These are phyloP conservation scores for Drosophila ercepeae DNA, from an alignment of 1,140 invertebrate genomes.

Conservation along the genomic window DNA sequence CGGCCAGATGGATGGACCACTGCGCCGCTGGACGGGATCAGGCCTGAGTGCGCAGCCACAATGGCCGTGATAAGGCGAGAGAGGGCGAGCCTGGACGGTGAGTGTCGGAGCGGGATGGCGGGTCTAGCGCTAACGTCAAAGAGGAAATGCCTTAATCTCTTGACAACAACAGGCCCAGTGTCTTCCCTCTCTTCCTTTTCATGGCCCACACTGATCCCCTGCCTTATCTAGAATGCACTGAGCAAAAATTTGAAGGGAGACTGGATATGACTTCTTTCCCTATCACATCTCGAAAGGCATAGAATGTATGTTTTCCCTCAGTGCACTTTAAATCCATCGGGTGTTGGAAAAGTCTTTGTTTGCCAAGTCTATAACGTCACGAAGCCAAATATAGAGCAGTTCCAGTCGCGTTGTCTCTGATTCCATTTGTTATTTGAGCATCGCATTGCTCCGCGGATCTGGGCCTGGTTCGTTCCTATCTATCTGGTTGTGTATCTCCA, in stretches of 20 bases:
- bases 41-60: conserved; percentile 76
- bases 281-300: neutral
- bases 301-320: neutral
- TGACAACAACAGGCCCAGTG: conserved; percentile 42
- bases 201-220: neutral
- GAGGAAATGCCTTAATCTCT: conserved; percentile 80
- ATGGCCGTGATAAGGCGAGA: conserved; percentile 56
- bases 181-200: neutral
- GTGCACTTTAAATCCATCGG: conserved; percentile 5
- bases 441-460: conserved; percentile 25
- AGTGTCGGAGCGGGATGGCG: conserved; percentile 21
- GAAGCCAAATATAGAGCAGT: conserved; percentile 24
- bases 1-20: neutral
- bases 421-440: conserved; percentile 56
- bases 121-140: conserved; percentile 74
- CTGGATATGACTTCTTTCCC: no score
- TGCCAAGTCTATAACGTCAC: conserved; percentile 38
- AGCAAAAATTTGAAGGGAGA: neutral
- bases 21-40: conserved; percentile 16
- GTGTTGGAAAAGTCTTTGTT: conserved; percentile 62
- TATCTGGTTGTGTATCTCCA: conserved; percentile 19
- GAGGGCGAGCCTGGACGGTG: conserved; percentile 12
- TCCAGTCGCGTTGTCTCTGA: conserved; percentile 41
- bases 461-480: conserved; percentile 19
- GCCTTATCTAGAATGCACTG: conserved; percentile 3